Evolutionary conservation across 2,888 invertebrate genomes (phyloP).

Genomic region (Synergus umbraculus): DNA sequence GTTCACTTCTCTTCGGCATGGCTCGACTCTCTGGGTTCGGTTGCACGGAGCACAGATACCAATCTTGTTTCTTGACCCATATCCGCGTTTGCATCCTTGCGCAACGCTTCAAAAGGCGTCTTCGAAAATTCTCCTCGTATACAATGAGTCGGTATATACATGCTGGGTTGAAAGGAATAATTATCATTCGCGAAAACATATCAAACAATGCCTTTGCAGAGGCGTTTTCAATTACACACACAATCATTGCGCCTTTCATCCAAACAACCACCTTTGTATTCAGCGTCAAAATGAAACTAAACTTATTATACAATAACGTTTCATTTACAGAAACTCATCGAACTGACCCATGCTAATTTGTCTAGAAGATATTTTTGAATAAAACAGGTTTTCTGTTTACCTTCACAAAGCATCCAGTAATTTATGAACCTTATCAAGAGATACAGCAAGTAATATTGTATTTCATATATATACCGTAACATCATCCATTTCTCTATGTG

Average conservation of each 20-base stretch:
- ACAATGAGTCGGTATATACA: conserved; percentile 18
- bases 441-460: not conserved
- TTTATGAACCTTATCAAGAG: not conserved
- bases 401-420: not conserved
- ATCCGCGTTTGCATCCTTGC: conserved; percentile 77
- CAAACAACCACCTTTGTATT: conserved; percentile 17
- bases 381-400: not conserved
- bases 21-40: conserved; percentile 44
- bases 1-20: conserved; percentile 52
- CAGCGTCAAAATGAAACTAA: conserved; percentile 5
- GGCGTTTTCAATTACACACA: conserved; percentile 42
- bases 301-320: not conserved
- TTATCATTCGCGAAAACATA: conserved; percentile 32
- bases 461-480: not conserved
- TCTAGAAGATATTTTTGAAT: no score
- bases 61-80: conserved; percentile 78
- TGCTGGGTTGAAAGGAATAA: conserved; percentile 31
- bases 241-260: conserved; percentile 17
- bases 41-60: conserved; percentile 72
- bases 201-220: conserved; percentile 39
- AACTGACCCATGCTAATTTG: not conserved
- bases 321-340: not conserved
- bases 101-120: conserved; percentile 73
- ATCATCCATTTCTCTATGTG: conserved; percentile 1
- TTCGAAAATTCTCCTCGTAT: conserved; percentile 65